phyloP scores from a whole-genome alignment of 1,140 invertebrate genomes.

The Dreissena polymorpha region DNA sequence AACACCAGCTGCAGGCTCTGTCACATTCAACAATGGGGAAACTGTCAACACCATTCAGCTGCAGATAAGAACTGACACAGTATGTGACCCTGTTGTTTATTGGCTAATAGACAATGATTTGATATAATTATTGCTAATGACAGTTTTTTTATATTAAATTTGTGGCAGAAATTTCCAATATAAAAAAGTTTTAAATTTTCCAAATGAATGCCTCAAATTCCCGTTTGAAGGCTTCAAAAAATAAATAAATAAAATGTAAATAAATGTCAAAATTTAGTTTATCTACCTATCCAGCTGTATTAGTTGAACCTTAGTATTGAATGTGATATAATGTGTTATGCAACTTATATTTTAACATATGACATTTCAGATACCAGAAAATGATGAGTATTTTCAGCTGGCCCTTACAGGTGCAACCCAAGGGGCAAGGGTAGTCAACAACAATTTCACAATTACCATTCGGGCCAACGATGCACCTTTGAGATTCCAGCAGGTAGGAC shows the following conservation, averaged over 20 bases:
- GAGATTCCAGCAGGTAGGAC: constrained; percentile 69
- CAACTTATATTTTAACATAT: not conserved
- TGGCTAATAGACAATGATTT: too few species aligned
- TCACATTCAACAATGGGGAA: constrained; percentile 64
- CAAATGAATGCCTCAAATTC: too few species aligned
- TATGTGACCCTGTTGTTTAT: constrained; percentile 25
- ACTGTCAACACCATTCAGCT: constrained; percentile 61
- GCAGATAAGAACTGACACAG: constrained; percentile 67
- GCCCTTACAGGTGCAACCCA: constrained; percentile 61
- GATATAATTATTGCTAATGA: too few species aligned
- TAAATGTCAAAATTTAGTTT: not conserved
- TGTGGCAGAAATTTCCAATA: too few species aligned
- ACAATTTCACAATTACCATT: constrained; percentile 64
- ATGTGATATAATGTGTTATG: too few species aligned
- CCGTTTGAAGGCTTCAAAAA: too few species aligned
- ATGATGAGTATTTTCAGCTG: constrained; percentile 72
- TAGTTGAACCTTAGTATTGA: too few species aligned
- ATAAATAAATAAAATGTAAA: not conserved
- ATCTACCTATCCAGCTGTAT: not conserved
- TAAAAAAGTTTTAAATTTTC: too few species aligned
- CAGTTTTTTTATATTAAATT: too few species aligned
- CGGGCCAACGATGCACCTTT: constrained; percentile 75
- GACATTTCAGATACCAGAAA: constrained; percentile 70
- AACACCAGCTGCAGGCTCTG: constrained; percentile 57
- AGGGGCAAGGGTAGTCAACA: constrained; percentile 62